Evolutionary conservation across 2,113 vertebrate species (phyloP).

Genomic region (Trinectes maculatus): DNA sequence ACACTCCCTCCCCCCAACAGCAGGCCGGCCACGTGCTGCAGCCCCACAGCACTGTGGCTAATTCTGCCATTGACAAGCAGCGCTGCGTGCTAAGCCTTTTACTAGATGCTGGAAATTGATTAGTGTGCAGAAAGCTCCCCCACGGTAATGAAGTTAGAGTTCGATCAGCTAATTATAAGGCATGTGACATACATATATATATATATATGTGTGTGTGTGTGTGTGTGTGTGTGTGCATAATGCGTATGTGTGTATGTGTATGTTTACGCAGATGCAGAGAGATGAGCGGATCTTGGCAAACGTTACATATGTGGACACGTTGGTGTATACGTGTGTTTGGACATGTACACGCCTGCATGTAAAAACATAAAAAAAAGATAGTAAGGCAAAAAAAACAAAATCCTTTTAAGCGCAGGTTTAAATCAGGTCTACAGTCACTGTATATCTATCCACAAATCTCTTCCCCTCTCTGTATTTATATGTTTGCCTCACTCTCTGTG

Average conservation of each 20-base stretch:
- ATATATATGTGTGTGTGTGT: slow-evolving; percentile 25
- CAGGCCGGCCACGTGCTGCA: slow-evolving; percentile 49
- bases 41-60: slow-evolving; percentile 61
- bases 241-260: not conserved
- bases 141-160: slow-evolving; percentile 69
- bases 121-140: slow-evolving; percentile 59
- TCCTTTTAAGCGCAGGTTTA: not conserved
- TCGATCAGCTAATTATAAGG: slow-evolving; percentile 74
- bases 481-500: not conserved
- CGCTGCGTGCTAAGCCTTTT: slow-evolving; percentile 48
- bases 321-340: slow-evolving; percentile 1
- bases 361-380: slow-evolving; percentile 9
- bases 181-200: slow-evolving; percentile 53
- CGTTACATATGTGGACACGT: slow-evolving; percentile 26
- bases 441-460: not conserved
- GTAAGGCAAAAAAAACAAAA: not conserved
- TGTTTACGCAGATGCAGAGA: slow-evolving; percentile 31
- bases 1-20: slow-evolving; percentile 29
- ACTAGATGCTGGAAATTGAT: slow-evolving; percentile 71
- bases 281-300: slow-evolving; percentile 23
- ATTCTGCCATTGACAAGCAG: slow-evolving; percentile 69
- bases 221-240: slow-evolving; percentile 13
- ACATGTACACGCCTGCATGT: slow-evolving; percentile 8
- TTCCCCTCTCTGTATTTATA: not conserved
- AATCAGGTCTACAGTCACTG: slow-evolving; percentile 1